Conservation (phyloP, 2,113 vertebrate genomes). For the Albula glossodonta region DNA sequence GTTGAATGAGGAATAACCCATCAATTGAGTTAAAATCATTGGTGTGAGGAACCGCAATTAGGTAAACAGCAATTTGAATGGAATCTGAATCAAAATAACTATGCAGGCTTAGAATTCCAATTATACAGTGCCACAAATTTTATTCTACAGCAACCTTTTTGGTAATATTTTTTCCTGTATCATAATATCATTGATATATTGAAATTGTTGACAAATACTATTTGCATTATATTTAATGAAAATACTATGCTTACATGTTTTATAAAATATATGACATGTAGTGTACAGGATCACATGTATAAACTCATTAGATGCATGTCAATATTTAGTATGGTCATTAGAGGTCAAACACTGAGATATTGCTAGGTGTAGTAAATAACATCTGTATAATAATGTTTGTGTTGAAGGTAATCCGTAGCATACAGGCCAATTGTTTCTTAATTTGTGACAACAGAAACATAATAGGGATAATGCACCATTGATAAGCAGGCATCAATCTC, state of each 20-base stretch:
- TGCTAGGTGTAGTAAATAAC: too few species aligned
- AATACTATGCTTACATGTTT: background rate
- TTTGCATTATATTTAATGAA: too few species aligned
- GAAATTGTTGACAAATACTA: too few species aligned
- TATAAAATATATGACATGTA: background rate
- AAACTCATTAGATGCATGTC: background rate
- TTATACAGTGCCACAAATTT: background rate
- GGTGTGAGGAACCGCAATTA: background rate
- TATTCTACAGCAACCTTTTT: background rate
- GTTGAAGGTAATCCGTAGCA: background rate
- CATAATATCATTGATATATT: too few species aligned
- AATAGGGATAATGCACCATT: constrained; percentile 31
- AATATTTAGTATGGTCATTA: background rate
- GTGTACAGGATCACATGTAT: background rate
- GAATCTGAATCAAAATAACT: background rate
- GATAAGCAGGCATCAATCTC: background rate
- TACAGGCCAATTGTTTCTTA: constrained; percentile 28
- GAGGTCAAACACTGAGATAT: background rate
- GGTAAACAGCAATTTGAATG: background rate
- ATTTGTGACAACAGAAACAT: constrained; percentile 31
- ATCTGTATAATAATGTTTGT: background rate
- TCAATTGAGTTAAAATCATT: background rate
- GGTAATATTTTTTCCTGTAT: background rate
- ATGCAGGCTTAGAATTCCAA: background rate
- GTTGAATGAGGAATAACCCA: too few species aligned